Evolutionary conservation across 2,888 invertebrate genomes (phyloP).

Genomic region (Teleogryllus oceanicus): DNA sequence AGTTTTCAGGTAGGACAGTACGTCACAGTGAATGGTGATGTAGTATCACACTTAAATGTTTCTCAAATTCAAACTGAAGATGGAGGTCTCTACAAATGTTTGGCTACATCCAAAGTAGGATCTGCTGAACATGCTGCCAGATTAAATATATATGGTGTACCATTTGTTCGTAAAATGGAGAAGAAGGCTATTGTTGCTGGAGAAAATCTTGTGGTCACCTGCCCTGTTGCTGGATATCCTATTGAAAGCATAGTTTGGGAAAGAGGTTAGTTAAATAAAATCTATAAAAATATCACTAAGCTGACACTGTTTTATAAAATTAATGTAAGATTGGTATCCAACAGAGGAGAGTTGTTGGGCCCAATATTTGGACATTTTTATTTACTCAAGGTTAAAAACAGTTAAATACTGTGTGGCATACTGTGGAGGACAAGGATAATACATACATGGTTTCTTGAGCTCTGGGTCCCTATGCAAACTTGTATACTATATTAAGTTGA

Average conservation of each 20-base stretch:
- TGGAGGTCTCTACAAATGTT: slow-evolving; percentile 86
- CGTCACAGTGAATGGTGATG: slow-evolving; percentile 58
- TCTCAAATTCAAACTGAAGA: slow-evolving; percentile 87
- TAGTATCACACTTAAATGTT: slow-evolving; percentile 87
- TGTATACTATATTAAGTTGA: no score
- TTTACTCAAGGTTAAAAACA: no score
- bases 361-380: no score
- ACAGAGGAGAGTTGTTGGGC: no score
- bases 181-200: slow-evolving; percentile 90
- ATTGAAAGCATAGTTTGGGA: slow-evolving; percentile 95
- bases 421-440: no score
- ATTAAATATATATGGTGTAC: slow-evolving; percentile 84
- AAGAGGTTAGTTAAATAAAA: slow-evolving; percentile 59
- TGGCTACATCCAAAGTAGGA: slow-evolving; percentile 71
- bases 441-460: no score
- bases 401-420: no score
- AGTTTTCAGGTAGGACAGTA: slow-evolving; percentile 46
- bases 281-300: neutral
- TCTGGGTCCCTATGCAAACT: no score
- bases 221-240: slow-evolving; percentile 93
- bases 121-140: slow-evolving; percentile 80
- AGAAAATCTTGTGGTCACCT: slow-evolving; percentile 81
- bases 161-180: slow-evolving; percentile 87
- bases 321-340: no score
- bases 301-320: no score